Percentiles rank a stretch among this genome's conserved stretches.
Conservation (phyloP, 2,797 vertebrate genomes). For the Protonibea diacanthus region DNA sequence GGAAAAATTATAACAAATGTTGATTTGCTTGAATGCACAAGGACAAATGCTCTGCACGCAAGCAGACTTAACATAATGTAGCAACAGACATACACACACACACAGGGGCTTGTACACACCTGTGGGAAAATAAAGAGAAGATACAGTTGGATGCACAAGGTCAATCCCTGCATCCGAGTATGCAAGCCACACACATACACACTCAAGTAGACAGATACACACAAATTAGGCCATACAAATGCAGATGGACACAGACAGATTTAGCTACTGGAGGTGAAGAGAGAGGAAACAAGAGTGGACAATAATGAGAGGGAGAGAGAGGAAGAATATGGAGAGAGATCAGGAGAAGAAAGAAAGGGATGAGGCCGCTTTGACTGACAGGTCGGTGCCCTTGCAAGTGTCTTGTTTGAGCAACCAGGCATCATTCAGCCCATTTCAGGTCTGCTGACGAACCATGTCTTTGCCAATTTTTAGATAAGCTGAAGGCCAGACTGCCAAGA, state of each 20-base stretch:
- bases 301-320: conserved; percentile 29
- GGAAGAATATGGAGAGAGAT: neutral
- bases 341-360: conserved; percentile 28
- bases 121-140: conserved; percentile 60
- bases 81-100: neutral
- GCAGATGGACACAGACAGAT: conserved; percentile 51
- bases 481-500: too few species aligned
- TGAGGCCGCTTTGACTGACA: neutral
- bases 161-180: conserved; percentile 52
- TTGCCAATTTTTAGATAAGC: too few species aligned
- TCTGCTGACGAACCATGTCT: too few species aligned
- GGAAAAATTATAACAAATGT: conserved; percentile 40
- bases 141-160: conserved; percentile 65
- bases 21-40: conserved; percentile 57
- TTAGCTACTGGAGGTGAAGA: conserved; percentile 42
- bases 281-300: conserved; percentile 23
- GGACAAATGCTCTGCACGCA: conserved; percentile 43
- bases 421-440: too few species aligned
- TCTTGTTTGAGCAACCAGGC: too few species aligned
- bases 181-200: conserved; percentile 45
- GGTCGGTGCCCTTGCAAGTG: too few species aligned
- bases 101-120: conserved; percentile 34
- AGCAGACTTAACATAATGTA: neutral
- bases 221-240: conserved; percentile 69
- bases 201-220: conserved; percentile 32